A percentile compares a stretch with the other conserved stretches of the same genome.
phyloP scores from a whole-genome alignment of 2,113 vertebrate species.

The Ranitomeya variabilis region DNA sequence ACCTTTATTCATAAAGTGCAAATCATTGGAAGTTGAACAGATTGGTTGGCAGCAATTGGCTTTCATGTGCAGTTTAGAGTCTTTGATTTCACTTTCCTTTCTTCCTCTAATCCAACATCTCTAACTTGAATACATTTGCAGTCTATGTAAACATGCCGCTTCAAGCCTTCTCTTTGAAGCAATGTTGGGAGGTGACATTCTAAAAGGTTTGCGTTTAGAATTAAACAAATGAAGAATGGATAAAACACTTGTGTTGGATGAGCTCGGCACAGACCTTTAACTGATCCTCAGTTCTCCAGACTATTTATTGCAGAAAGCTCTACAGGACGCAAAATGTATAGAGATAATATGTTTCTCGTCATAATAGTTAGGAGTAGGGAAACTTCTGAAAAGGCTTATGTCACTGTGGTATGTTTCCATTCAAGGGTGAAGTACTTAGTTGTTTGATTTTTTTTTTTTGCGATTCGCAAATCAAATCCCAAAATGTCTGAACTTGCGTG shows the following conservation, averaged over 20 bases:
- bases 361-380: not conserved
- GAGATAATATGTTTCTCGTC: slow-evolving; percentile 67
- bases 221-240: slow-evolving; percentile 76
- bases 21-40: slow-evolving; percentile 82
- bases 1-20: slow-evolving; percentile 84
- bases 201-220: slow-evolving; percentile 77
- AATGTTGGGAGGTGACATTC: slow-evolving; percentile 73
- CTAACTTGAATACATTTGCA: slow-evolving; percentile 80
- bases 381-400: not conserved
- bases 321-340: slow-evolving; percentile 73
- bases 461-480: too few relatives aligned
- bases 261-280: slow-evolving; percentile 62
- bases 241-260: slow-evolving; percentile 68
- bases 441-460: too few relatives aligned
- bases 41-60: slow-evolving; percentile 78
- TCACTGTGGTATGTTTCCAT: not conserved
- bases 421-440: not conserved
- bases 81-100: slow-evolving; percentile 83
- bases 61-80: slow-evolving; percentile 80
- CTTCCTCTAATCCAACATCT: slow-evolving; percentile 85
- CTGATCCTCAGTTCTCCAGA: slow-evolving; percentile 58
- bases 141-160: slow-evolving; percentile 82
- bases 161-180: slow-evolving; percentile 74
- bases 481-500: too few relatives aligned
- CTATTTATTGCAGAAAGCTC: slow-evolving; percentile 62